Evolutionary conservation across 2,797 vertebrate genomes (phyloP).

Genomic region (Tauraco hartlaubi): DNA sequence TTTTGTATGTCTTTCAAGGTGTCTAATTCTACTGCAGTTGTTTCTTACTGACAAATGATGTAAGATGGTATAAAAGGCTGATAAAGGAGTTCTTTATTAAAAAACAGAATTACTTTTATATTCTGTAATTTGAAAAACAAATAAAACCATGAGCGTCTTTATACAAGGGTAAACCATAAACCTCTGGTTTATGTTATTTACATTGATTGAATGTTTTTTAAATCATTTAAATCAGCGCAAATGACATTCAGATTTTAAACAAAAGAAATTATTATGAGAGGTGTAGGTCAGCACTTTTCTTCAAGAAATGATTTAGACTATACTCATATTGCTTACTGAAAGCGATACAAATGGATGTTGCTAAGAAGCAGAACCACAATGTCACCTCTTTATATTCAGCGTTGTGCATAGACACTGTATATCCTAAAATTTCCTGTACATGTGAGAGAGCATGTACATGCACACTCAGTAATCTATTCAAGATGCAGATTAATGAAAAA

Average conservation of each 20-base stretch:
- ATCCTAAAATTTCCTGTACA: background rate
- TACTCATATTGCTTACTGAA: background rate
- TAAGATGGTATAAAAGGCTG: background rate
- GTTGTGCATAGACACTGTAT: background rate
- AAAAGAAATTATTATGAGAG: background rate
- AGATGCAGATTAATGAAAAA: background rate
- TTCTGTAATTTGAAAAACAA: background rate
- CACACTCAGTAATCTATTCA: background rate
- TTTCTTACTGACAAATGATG: slow-evolving; percentile 20
- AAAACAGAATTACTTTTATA: background rate
- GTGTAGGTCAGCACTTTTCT: background rate
- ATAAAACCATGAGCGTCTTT: background rate
- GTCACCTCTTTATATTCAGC: background rate
- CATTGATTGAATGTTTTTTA: background rate
- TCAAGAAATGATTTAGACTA: background rate
- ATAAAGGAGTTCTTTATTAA: background rate
- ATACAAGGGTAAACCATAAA: background rate
- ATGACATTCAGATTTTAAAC: background rate
- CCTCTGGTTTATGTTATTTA: background rate
- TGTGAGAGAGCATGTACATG: background rate
- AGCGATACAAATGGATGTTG: background rate
- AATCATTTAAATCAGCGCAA: background rate
- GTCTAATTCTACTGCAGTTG: slow-evolving; percentile 54
- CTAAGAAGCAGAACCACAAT: background rate
- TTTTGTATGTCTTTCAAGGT: background rate